Evolutionary conservation across 2,888 invertebrate genomes (phyloP).

Genomic region (Nemoura dubitans): DNA sequence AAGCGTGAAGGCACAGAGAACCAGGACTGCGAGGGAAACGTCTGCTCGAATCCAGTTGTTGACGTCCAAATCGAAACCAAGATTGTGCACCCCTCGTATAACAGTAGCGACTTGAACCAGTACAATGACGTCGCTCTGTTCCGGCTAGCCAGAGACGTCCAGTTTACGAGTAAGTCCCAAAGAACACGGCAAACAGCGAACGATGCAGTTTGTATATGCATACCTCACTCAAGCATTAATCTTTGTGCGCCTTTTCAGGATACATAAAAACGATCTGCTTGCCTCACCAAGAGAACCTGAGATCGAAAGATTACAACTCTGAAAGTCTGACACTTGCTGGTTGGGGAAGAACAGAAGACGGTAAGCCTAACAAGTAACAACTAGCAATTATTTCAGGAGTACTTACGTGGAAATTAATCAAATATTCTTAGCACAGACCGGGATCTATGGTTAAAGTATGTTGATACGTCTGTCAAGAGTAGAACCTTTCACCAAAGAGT

Average conservation of each 20-base stretch:
- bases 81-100: neutral
- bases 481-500: too few species aligned
- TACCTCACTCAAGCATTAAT: neutral
- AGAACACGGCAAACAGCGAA: neutral
- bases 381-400: too few species aligned
- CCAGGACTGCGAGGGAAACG: neutral
- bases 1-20: neutral
- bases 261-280: constrained; percentile 4
- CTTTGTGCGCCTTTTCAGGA: neutral
- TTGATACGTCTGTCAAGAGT: too few species aligned
- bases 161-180: neutral
- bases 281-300: neutral
- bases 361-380: neutral
- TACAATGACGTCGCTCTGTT: neutral
- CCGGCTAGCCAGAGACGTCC: neutral
- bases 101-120: neutral
- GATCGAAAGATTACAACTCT: neutral
- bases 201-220: too few species aligned
- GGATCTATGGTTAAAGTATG: too few species aligned
- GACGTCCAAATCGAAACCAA: neutral
- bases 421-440: too few species aligned
- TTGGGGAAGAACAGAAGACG: neutral
- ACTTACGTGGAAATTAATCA: too few species aligned
- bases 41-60: neutral
- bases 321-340: neutral